These are phyloP conservation scores for Cyphomyrmex costatus DNA, from an alignment of 1,140 invertebrate genomes.

Conservation along the genomic window DNA sequence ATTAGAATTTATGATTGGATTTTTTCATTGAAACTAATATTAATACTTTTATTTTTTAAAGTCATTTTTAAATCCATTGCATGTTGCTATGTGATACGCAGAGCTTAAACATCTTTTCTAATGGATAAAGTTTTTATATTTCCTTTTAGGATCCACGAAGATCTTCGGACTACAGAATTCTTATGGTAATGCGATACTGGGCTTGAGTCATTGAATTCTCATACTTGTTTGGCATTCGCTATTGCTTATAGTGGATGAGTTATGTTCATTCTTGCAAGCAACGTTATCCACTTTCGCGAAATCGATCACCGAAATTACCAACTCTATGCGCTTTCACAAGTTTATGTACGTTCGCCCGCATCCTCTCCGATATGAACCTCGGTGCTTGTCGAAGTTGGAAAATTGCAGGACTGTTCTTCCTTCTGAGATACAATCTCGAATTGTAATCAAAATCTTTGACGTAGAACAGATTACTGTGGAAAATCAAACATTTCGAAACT, in stretches of 20 bases:
- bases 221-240: conserved; percentile 14
- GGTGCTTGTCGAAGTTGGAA: neutral
- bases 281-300: conserved; percentile 23
- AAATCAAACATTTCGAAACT: neutral
- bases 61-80: neutral
- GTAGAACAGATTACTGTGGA: neutral
- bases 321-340: neutral
- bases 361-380: conserved; percentile 10
- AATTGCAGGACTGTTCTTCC: neutral
- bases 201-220: conserved; percentile 1
- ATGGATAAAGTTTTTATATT: neutral
- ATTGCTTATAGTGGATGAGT: neutral
- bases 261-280: conserved; percentile 38
- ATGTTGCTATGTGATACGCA: neutral
- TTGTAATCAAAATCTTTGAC: conserved; percentile 28
- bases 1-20: conserved; percentile 23
- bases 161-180: conserved; percentile 18
- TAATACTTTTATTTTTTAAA: conserved; percentile 16
- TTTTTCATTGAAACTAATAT: conserved; percentile 10
- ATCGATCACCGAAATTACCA: conserved; percentile 44
- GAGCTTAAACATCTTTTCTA: conserved; percentile 2
- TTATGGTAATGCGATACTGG: conserved; percentile 25
- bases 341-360: conserved; percentile 15
- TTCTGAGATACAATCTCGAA: conserved; percentile 20
- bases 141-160: neutral